Evolutionary conservation across 37 sponge, comb jelly and placozoan genomes (phyloP), one percentile per base, ranked within the genome.

Genomic region (Crambe crambe): DNA sequence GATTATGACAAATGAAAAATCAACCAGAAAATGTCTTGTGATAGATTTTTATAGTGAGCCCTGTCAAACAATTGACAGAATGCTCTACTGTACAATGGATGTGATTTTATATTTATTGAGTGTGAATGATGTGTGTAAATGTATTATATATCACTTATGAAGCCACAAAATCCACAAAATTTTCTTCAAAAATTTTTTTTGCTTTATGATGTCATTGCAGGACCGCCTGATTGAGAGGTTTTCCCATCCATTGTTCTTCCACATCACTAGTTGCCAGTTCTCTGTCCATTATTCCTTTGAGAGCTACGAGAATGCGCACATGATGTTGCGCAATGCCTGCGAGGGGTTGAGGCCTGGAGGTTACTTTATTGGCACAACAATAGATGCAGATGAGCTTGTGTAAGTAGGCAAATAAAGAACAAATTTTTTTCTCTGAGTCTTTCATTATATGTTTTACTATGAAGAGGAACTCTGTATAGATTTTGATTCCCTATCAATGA

Each of bases 211-310:
- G 5, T 60, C 17, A 21, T 4, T 54, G 6, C 12, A 94, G 94
- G 84, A 64, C 20, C 62, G 88, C 21, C 70, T 94, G 20, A 67
- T 76, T 29, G 84, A 89, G 3, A 37, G 35, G 59, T 83, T 89
- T 51, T 23, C 59, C 21, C 81, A 80, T 42, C 60, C 43, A 3
- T 56, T 82, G 29, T 57, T 84, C 36, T 95, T 98, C 74, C 73
- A 98, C 84, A 43, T 98, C 21, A 77, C 92, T 72, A 96, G 96
- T 68, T 96, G 96, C 72, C 99, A 98, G 85, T 98, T 98, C 74
- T 90, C 96, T 37, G 36, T 98, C 21, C 99, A 98, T 54, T 98
- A 98, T 66, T 86, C 91, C 0, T 98, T 98, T 74, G 99, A 98
- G 82, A 91, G 92, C 58, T 89, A 89, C 39, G 67, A 39, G 20